Conservation (phyloP, 2,113 vertebrate genomes). For the Rhabdomys dilectus region DNA sequence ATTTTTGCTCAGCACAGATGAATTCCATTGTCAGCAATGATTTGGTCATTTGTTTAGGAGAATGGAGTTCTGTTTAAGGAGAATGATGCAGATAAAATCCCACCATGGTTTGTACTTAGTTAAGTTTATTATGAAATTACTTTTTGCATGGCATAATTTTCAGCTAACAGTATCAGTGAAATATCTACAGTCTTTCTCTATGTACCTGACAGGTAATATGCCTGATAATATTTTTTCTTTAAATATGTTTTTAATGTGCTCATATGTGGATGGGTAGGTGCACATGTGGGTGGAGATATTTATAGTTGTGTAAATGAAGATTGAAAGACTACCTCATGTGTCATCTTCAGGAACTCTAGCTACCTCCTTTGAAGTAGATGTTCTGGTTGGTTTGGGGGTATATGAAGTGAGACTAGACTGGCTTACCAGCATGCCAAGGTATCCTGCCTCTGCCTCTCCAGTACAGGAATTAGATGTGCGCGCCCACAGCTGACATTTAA, state of each 20-base stretch:
- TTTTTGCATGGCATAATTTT: background rate
- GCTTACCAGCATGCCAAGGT: background rate
- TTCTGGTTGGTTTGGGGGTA: background rate
- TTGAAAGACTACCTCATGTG: background rate
- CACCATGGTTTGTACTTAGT: background rate
- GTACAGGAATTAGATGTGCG: background rate
- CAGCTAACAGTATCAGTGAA: background rate
- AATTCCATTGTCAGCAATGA: background rate
- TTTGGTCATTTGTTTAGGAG: background rate
- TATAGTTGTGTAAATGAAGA: background rate
- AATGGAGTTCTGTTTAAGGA: background rate
- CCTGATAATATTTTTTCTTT: background rate
- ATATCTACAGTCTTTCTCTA: background rate
- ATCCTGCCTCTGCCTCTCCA: too few species aligned
- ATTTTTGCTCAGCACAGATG: background rate
- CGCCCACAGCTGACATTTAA: background rate
- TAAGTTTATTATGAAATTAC: background rate
- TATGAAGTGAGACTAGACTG: background rate
- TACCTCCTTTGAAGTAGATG: background rate
- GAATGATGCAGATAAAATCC: background rate
- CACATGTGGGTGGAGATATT: background rate
- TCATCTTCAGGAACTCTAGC: background rate
- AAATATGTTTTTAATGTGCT: background rate
- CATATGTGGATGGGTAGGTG: background rate
- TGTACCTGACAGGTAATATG: too few species aligned